These are phyloP conservation scores for Adelosebastes latens DNA, from an alignment of 2,797 vertebrate species.

Conservation along the genomic window DNA sequence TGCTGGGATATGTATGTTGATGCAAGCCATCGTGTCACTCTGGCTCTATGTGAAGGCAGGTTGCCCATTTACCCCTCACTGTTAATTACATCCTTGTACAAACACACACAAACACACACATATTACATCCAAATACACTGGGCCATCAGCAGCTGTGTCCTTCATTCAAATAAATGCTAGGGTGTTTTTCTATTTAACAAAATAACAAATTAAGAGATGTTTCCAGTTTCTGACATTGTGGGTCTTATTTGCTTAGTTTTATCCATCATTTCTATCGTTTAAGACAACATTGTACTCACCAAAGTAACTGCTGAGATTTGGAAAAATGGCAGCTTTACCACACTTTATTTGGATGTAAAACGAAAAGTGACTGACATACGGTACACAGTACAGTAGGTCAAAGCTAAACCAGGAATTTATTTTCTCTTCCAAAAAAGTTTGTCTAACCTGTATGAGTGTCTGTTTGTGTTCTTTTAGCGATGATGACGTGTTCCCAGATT, in stretches of 20 bases:
- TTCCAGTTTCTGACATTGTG: neutral
- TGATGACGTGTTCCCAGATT: neutral
- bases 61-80: constrained; percentile 41
- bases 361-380: neutral
- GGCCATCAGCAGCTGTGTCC: constrained; percentile 24
- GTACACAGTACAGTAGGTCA: neutral
- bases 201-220: neutral
- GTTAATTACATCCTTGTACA: constrained; percentile 7
- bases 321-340: neutral
- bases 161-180: neutral
- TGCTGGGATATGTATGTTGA: constrained; percentile 50
- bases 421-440: neutral
- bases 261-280: neutral
- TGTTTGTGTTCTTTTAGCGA: neutral
- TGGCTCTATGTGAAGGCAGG: constrained; percentile 35
- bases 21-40: constrained; percentile 27
- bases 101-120: constrained; percentile 3
- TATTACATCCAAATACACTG: neutral
- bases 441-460: neutral
- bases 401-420: neutral
- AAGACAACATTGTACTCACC: neutral
- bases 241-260: neutral
- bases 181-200: neutral
- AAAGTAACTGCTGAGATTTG: neutral
- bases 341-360: neutral